Conservation (phyloP, 2,113 vertebrate species). For the Brachypteracias leptosomus region DNA sequence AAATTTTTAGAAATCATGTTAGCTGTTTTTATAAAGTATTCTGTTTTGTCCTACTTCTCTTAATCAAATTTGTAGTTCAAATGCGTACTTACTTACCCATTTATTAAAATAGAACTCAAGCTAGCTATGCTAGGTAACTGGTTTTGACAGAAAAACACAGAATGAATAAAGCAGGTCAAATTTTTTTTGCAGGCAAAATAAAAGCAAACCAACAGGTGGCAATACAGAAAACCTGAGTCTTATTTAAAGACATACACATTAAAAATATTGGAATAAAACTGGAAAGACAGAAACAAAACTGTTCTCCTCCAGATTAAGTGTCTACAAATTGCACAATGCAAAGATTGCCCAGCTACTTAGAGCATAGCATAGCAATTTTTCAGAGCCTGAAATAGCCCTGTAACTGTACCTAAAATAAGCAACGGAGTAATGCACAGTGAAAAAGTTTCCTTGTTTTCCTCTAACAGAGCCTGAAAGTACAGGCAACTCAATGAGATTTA, state of each 20-base stretch:
- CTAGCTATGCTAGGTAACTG: neutral
- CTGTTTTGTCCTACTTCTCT: neutral
- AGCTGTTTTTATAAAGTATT: slow-evolving; percentile 22
- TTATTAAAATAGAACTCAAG: slow-evolving; percentile 17
- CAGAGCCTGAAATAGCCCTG: neutral
- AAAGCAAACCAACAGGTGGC: neutral
- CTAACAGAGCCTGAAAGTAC: neutral
- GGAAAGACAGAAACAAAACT: neutral
- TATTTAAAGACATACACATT: neutral
- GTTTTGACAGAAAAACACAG: neutral
- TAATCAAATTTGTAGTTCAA: slow-evolving; percentile 9
- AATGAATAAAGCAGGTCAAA: neutral
- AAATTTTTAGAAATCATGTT: rapidly evolving
- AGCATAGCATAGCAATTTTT: neutral
- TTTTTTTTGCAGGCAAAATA: neutral
- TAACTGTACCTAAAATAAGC: neutral
- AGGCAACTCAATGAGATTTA: neutral
- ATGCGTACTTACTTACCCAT: neutral
- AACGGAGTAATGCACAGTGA: neutral
- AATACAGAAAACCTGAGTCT: neutral
- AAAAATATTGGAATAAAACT: neutral
- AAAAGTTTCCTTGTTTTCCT: neutral
- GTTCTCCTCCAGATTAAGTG: neutral
- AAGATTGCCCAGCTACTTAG: neutral
- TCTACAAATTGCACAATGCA: neutral